Conservation (phyloP, 2,888 invertebrate species). For the Magallana nippona region DNA sequence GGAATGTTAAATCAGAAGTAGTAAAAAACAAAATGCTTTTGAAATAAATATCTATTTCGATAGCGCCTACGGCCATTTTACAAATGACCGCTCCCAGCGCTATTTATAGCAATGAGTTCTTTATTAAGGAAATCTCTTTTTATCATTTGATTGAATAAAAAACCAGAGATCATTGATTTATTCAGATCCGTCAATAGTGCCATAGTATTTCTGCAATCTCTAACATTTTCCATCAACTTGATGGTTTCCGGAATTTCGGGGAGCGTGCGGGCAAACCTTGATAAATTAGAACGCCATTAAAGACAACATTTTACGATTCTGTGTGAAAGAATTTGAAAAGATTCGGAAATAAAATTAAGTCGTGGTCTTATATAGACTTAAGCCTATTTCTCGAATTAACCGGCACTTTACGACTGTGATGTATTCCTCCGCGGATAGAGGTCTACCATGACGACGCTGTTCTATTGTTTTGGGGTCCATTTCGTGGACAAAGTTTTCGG, state of each 20-base stretch:
- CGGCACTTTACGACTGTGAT: neutral
- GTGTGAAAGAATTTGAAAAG: constrained; percentile 3
- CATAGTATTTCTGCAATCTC: neutral
- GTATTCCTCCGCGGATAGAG: neutral
- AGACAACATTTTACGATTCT: constrained; percentile 2
- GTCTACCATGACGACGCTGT: constrained; percentile 9
- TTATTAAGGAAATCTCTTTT: neutral
- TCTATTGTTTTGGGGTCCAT: constrained; percentile 10
- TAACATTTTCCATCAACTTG: neutral
- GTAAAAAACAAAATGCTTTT: constrained; percentile 16
- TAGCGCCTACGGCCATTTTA: neutral
- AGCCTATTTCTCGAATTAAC: neutral
- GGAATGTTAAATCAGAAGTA: neutral
- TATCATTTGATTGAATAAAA: neutral
- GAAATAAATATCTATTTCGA: constrained; percentile 8
- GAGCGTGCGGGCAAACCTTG: neutral
- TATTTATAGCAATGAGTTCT: neutral
- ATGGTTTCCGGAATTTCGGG: neutral
- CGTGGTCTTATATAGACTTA: neutral
- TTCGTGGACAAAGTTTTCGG: constrained; percentile 9
- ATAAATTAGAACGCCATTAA: constrained; percentile 16
- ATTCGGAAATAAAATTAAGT: constrained; percentile 13
- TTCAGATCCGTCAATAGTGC: neutral
- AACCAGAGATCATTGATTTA: neutral
- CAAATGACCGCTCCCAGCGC: neutral